phyloP scores from a whole-genome alignment of 2,797 vertebrate species.

The Phataginus tricuspis region DNA sequence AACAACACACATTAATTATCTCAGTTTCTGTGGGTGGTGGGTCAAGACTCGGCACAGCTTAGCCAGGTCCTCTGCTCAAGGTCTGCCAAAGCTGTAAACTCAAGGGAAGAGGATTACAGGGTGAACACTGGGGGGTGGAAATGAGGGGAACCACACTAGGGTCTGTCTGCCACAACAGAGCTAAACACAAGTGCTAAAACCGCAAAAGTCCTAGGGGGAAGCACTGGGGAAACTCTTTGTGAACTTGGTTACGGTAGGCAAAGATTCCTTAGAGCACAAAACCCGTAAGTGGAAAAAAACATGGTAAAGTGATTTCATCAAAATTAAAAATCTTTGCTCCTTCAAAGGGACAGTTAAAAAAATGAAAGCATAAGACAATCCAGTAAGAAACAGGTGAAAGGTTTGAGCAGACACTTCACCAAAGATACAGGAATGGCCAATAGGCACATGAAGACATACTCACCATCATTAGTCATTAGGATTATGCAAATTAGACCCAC shows the following conservation, averaged over 20 bases:
- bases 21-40: background rate
- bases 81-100: slow-evolving; percentile 32
- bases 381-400: background rate
- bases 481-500: background rate
- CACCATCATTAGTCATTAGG: background rate
- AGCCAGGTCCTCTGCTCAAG: background rate
- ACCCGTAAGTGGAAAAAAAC: background rate
- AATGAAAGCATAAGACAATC: background rate
- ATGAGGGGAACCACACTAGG: background rate
- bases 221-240: background rate
- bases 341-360: slow-evolving; percentile 19
- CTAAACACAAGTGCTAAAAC: slow-evolving; percentile 8
- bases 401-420: background rate
- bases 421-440: background rate
- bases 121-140: background rate
- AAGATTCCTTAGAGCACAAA: slow-evolving; percentile 45
- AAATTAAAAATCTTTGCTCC: slow-evolving; percentile 13
- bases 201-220: background rate
- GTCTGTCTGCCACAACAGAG: background rate
- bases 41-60: background rate
- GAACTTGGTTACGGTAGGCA: background rate
- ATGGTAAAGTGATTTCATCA: background rate
- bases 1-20: background rate
- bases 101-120: background rate
- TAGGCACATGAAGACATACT: background rate